Evolutionary conservation across 2,113 vertebrate species (phyloP).

Genomic region (Hipposideros armiger): DNA sequence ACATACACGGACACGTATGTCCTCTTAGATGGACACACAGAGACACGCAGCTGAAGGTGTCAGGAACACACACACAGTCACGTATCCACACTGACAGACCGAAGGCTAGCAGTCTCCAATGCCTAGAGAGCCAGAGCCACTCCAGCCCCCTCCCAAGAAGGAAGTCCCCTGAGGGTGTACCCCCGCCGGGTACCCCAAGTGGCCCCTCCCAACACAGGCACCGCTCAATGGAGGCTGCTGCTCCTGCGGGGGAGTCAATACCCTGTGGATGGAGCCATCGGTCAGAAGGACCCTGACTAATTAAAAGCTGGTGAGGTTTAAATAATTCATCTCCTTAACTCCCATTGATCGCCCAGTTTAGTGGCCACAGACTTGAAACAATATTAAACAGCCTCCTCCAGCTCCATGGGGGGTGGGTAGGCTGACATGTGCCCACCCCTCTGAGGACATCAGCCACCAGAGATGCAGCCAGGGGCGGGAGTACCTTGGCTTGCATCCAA

Average conservation of each 20-base stretch:
- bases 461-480: not conserved
- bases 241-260: conserved; percentile 91
- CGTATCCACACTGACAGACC: not conserved
- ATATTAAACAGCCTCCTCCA: conserved; percentile 97
- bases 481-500: conserved; percentile 26
- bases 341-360: conserved; percentile 99
- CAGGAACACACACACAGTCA: not conserved
- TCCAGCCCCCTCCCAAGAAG: conserved; percentile 7
- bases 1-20: not conserved
- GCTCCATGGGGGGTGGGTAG: conserved; percentile 81
- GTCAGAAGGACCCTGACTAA: conserved; percentile 98
- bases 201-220: conserved; percentile 55
- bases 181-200: conserved; percentile 66
- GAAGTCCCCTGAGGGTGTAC: conserved; percentile 8
- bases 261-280: conserved; percentile 96
- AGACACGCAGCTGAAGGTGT: conserved; percentile 22
- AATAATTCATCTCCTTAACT: conserved; percentile 99
- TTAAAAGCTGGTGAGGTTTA: conserved; percentile 98
- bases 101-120: conserved; percentile 17
- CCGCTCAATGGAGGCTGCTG: conserved; percentile 59
- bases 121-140: not conserved
- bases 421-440: conserved; percentile 67
- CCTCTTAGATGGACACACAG: not conserved
- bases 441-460: conserved; percentile 57
- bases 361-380: conserved; percentile 95